Conservation (phyloP, 1,140 invertebrate genomes). For the Saxidomus purpurata region DNA sequence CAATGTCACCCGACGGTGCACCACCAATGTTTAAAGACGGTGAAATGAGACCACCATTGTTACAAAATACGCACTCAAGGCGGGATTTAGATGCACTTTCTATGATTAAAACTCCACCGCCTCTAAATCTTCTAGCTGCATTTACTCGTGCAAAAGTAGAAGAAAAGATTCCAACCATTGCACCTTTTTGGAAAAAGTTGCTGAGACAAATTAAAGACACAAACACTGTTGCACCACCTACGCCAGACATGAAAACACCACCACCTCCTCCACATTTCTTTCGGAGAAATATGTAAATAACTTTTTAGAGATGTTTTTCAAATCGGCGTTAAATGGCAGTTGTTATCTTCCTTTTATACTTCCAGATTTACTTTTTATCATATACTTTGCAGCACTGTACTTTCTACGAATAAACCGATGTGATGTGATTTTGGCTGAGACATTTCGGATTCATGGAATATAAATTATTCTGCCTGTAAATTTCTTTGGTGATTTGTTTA, state of each 20-base stretch:
- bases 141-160: neutral
- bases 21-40: constrained; percentile 15
- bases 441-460: no score
- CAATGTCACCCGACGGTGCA: neutral
- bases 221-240: neutral
- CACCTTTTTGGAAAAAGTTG: neutral
- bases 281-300: neutral
- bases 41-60: neutral
- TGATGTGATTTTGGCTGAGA: no score
- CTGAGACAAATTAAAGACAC: neutral
- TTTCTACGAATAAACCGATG: no score
- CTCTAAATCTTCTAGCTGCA: neutral
- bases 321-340: no score
- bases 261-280: neutral
- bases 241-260: constrained; percentile 27
- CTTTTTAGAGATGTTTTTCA: no score
- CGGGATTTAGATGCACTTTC: neutral
- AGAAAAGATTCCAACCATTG: neutral
- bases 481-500: no score
- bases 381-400: no score
- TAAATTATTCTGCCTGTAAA: no score
- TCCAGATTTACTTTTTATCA: no score
- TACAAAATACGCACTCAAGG: neutral
- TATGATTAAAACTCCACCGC: neutral
- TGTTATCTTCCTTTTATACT: no score